Percentiles rank a stretch among this genome's conserved stretches.
These are phyloP conservation scores for Phataginus tetradactyla DNA, from an alignment of 2,797 vertebrate genomes.

Conservation along the genomic window DNA sequence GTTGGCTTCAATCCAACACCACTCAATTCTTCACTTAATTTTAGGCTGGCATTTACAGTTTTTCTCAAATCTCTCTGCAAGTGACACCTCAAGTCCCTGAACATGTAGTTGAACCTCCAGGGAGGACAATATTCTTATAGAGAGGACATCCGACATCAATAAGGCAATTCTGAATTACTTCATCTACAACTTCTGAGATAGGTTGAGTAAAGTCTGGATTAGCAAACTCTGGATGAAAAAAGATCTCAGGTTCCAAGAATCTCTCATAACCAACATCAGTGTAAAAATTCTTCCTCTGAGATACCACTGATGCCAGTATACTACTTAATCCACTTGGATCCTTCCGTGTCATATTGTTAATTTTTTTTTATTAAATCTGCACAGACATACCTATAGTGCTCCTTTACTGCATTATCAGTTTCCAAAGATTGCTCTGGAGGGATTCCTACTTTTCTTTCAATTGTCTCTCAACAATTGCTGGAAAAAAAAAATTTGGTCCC, in stretches of 20 bases:
- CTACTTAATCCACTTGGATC: constrained; percentile 96
- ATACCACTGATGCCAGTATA: constrained; percentile 94
- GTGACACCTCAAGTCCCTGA: constrained; percentile 96
- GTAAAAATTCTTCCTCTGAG: constrained; percentile 68
- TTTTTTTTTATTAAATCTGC: constrained; percentile 96
- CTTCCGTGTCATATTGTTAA: constrained; percentile 91
- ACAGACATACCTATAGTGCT: constrained; percentile 95
- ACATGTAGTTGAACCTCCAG: constrained; percentile 97
- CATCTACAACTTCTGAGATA: constrained; percentile 98
- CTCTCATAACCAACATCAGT: constrained; percentile 96
- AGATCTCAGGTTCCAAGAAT: constrained; percentile 85
- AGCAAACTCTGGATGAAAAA: constrained; percentile 89
- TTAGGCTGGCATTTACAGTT: constrained; percentile 95
- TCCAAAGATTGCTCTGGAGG: constrained; percentile 90
- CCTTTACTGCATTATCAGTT: constrained; percentile 88
- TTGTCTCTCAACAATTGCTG: constrained; percentile 94
- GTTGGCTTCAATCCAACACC: constrained; percentile 98
- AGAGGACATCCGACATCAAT: constrained; percentile 97
- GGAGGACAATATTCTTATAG: constrained; percentile 98
- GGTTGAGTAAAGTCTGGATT: constrained; percentile 98
- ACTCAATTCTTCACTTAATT: constrained; percentile 95
- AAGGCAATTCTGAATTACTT: constrained; percentile 99
- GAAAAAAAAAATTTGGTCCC: constrained; percentile 96
- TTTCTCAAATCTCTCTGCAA: constrained; percentile 97
- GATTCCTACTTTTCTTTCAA: constrained; percentile 84